These are phyloP conservation scores for Pachydiplax longipennis DNA, from an alignment of 2,888 invertebrate species.

Conservation along the genomic window DNA sequence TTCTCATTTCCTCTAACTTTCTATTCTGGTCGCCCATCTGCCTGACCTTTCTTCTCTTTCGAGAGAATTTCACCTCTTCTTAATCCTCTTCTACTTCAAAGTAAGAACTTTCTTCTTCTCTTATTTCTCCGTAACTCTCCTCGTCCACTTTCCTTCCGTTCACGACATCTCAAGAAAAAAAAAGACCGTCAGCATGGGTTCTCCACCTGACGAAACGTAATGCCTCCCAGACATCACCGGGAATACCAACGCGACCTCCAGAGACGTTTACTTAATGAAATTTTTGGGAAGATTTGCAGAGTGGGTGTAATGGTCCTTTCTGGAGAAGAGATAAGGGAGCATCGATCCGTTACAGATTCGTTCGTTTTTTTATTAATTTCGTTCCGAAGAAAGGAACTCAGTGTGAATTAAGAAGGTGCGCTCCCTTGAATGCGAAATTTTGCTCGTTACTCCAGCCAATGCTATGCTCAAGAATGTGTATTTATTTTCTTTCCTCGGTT, in stretches of 20 bases:
- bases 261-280: conserved; percentile 1
- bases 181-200: not conserved
- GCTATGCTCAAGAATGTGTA: too few species aligned
- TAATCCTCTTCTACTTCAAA: too few species aligned
- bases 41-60: too few species aligned
- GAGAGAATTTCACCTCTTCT: too few species aligned
- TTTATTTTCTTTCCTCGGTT: too few species aligned
- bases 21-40: too few species aligned
- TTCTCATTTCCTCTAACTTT: too few species aligned
- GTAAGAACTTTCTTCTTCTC: not conserved
- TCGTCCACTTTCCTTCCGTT: not conserved
- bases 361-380: not conserved
- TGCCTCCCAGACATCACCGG: not conserved
- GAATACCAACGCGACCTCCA: not conserved
- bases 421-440: too few species aligned
- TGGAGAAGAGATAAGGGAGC: not conserved
- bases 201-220: not conserved
- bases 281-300: not conserved
- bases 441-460: too few species aligned
- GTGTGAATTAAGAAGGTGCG: too few species aligned
- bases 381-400: not conserved
- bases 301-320: not conserved
- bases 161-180: not conserved
- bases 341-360: not conserved
- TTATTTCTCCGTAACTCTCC: not conserved